Evolutionary conservation across 2,113 vertebrate genomes (phyloP), one percentile per base, ranked within the genome.

Genomic region (Egretta garzetta): DNA sequence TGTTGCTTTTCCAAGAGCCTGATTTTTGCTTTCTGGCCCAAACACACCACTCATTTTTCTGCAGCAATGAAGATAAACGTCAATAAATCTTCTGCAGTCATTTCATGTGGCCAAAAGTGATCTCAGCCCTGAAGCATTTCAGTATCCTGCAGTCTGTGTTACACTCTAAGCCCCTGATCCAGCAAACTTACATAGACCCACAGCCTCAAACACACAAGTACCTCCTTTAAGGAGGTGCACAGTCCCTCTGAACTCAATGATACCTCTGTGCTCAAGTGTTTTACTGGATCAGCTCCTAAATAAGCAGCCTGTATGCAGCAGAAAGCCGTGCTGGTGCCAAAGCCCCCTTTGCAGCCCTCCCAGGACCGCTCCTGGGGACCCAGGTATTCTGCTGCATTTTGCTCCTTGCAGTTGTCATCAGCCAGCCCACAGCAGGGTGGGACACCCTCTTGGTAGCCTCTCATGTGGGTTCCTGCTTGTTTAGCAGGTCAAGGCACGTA

Each of bases 41-140:
- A 88, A 85, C 84, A 79, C 96, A 41, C 43, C 47, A 41, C 37
- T 95, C 63, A 7, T 88, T 96, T 94, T 83, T 93, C 89, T 94
- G 68, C 67, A 86, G 77, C 79, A 37, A 5, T 37, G 89, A 90
- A 93, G 96, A 95, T 94, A 97, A 97, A 97, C 1, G 49, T 45
- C 89, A 88, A 86, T 93, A 93, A 96, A 97, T 96, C 89, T 67
- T 74, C 88, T 0, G 0, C 75, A 94, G 91, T 22, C 72, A 3
- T 30, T 86, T 77, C 63, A 3, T 1, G 0, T 32, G 70, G 91
- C 95, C 96, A 96, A 47, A 62, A 88, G 59, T 97, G 96, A 97
- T 53, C 94, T 97, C 95, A 97, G 8, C 66, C 71, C 88, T 10
- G 45, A 96, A 76, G 86, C n/a, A 97, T 95, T 90, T 63, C 79